Evolutionary conservation across 2,113 vertebrate genomes (phyloP).

Genomic region (Rhadina sibilatrix): DNA sequence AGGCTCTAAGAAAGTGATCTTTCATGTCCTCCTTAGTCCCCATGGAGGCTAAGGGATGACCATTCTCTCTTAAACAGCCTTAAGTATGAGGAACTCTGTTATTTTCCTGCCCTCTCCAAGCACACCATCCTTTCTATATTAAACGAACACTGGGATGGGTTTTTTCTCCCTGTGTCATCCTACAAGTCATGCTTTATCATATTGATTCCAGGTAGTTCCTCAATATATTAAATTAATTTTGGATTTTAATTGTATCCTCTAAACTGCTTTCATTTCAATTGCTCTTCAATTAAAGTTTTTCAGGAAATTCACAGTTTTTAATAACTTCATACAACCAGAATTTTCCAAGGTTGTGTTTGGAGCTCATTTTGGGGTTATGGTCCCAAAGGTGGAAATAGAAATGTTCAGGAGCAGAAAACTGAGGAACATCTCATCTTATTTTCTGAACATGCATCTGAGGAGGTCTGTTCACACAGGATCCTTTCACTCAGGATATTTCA

Average conservation of each 20-base stretch:
- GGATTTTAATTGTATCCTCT: background rate
- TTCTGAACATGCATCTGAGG: background rate
- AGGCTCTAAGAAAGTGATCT: background rate
- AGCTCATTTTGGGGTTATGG: background rate
- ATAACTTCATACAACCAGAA: background rate
- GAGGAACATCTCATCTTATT: background rate
- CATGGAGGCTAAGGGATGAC: background rate
- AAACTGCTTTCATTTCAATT: background rate
- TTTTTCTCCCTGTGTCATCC: background rate
- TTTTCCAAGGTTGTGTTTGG: background rate
- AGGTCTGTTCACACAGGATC: background rate
- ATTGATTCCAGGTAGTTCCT: background rate
- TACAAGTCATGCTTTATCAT: background rate
- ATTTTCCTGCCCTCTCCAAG: background rate
- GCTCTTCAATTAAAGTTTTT: background rate
- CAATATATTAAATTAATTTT: background rate
- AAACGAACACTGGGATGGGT: background rate
- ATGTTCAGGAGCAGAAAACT: background rate
- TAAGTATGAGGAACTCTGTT: background rate
- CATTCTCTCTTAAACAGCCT: background rate
- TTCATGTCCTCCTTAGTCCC: background rate
- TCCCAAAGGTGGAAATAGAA: background rate
- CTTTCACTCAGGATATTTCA: background rate
- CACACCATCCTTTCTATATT: background rate
- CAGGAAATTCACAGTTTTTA: background rate